These are phyloP conservation scores for Electrophaes corylata DNA, from an alignment of 2,888 invertebrate genomes.

Conservation along the genomic window DNA sequence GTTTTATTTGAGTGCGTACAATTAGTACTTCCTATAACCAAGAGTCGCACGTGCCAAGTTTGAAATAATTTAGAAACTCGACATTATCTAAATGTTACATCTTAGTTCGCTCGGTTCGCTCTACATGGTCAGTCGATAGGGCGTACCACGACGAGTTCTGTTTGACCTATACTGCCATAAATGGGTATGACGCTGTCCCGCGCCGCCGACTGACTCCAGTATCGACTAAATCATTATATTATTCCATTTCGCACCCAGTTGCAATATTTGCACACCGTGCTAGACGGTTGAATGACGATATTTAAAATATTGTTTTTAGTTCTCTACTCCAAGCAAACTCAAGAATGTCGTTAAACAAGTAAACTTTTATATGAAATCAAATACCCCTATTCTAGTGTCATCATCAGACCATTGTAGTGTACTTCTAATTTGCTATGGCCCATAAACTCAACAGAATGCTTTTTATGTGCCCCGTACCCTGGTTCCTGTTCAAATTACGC, in stretches of 20 bases:
- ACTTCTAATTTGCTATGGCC: too few species aligned
- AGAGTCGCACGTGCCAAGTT: slow-evolving; percentile 23
- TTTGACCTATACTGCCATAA: slow-evolving; percentile 67
- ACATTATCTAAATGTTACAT: slow-evolving; percentile 42
- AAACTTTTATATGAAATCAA: too few species aligned
- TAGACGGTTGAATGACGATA: slow-evolving; percentile 20
- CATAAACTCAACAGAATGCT: too few species aligned
- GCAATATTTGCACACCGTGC: slow-evolving; percentile 51
- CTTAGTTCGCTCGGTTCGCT: slow-evolving; percentile 44
- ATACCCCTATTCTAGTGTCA: too few species aligned
- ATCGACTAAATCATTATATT: slow-evolving; percentile 67
- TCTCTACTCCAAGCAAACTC: too few species aligned
- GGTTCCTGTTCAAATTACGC: too few species aligned
- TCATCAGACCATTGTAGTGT: too few species aligned
- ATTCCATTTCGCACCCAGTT: slow-evolving; percentile 56
- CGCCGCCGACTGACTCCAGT: slow-evolving; percentile 54
- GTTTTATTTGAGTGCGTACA: too few species aligned
- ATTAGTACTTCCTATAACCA: background rate
- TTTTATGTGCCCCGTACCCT: too few species aligned
- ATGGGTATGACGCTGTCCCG: slow-evolving; percentile 62
- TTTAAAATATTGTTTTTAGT: background rate
- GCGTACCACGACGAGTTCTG: slow-evolving; percentile 50
- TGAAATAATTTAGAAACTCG: slow-evolving; percentile 34
- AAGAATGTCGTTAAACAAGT: too few species aligned
- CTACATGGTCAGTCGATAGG: slow-evolving; percentile 59